Evolutionary conservation across 2,797 vertebrate genomes (phyloP), one percentile per base, ranked within the genome.

Genomic region (Dermochelys coriacea): DNA sequence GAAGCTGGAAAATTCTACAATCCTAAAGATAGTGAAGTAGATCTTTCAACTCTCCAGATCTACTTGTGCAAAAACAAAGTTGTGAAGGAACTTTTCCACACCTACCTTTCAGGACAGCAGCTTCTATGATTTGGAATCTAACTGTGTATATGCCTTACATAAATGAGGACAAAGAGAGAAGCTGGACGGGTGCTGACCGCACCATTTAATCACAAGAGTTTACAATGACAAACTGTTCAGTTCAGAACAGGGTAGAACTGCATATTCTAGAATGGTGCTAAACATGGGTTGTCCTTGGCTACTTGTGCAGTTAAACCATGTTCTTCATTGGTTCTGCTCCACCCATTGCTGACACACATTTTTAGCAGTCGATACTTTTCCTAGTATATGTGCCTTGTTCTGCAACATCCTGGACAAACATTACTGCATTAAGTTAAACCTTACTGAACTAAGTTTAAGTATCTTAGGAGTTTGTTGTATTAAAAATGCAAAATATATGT

Each of bases 291-390:
- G 37, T 71, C 37, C 3, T 41, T 71, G 78, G 82, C 57, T 92
- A 29, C 23, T 89, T 41, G n/a, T 91, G 29, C 88, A 18, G 12
- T 45, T 88, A 74, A 93, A 88, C 74, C 12, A 8, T 25, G 15
- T 84, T 82, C 90, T 78, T 84, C 47, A 50, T 15, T 80, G 47
- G 25, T 92, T 80, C 5, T 88, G 45, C 19, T 80, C 84, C 88
- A 91, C 34, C 77, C 85, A 75, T 27, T 50, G 18, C 34, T 92
- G 88, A 82, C 15, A 68, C 34, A 18, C 71, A 31, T 34, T 80
- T 54, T 71, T 87, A 92, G 80, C 79, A 93, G 52, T 37, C 9
- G 27, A 4, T 77, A 64, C 82, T 83, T 87, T 85, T 82, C 77
- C 10, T 78, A 81, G 27, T 19, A 37, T 71, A 71, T 37, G n/a